Evolutionary conservation across 2,113 vertebrate species (phyloP).

Genomic region (Geococcyx californianus): DNA sequence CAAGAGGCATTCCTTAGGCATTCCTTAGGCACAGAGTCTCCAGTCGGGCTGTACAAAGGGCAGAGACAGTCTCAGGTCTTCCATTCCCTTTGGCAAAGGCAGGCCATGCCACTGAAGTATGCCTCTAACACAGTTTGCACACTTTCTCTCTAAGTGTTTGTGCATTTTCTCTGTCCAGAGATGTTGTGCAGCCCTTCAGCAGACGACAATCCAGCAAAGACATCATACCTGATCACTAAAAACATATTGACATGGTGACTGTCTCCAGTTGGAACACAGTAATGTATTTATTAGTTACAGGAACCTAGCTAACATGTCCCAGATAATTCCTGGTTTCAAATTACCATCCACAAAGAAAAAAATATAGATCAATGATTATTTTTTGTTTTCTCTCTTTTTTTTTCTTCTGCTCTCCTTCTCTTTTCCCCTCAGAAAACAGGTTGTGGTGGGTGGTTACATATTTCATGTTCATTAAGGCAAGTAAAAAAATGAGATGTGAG

Average conservation of each 20-base stretch:
- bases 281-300: not conserved
- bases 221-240: not conserved
- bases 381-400: not conserved
- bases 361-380: not conserved
- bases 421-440: not conserved
- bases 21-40: not conserved
- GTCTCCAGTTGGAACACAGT: not conserved
- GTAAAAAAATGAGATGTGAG: not conserved
- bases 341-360: not conserved
- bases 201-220: not conserved
- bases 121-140: not conserved
- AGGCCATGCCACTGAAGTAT: not conserved
- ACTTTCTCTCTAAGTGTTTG: not conserved
- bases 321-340: not conserved
- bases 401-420: not conserved
- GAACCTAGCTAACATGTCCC: not conserved
- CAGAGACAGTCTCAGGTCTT: not conserved
- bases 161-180: not conserved
- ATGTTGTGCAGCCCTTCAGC: not conserved
- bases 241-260: too few species aligned
- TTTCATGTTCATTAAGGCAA: not conserved
- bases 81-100: not conserved
- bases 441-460: not conserved
- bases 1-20: too few species aligned
- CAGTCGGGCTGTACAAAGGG: not conserved